These are phyloP conservation scores for Rhagoletis zephyria DNA, from an alignment of 1,140 invertebrate species.

Conservation along the genomic window DNA sequence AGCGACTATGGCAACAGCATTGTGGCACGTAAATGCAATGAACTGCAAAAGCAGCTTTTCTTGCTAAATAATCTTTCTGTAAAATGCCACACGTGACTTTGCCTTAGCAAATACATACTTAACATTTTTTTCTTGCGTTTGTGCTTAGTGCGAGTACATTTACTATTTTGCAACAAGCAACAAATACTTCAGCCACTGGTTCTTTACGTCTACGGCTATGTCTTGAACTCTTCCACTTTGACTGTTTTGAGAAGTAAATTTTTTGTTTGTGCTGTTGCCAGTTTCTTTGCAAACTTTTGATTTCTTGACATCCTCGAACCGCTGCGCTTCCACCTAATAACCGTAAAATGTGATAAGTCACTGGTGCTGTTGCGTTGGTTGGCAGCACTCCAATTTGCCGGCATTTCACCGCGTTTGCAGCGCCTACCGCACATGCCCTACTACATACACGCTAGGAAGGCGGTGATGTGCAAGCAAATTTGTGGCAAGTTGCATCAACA, in stretches of 20 bases:
- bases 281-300: constrained; percentile 37
- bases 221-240: neutral
- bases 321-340: constrained; percentile 37
- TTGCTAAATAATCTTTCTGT: constrained; percentile 37
- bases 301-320: neutral
- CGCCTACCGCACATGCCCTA: neutral
- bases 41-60: constrained; percentile 57
- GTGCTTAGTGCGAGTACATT: neutral
- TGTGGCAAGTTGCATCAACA: constrained; percentile 30
- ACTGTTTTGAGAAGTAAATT: constrained; percentile 3
- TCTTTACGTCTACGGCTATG: neutral
- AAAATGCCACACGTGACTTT: constrained; percentile 58
- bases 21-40: constrained; percentile 58
- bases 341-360: constrained; percentile 51
- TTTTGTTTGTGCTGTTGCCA: neutral
- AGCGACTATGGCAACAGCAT: neutral
- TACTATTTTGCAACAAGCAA: neutral
- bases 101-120: constrained; percentile 40
- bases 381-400: neutral
- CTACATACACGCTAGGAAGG: neutral
- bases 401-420: neutral
- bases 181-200: neutral
- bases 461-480: constrained; percentile 12
- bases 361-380: neutral
- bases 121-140: constrained; percentile 3